Conservation (phyloP, 2,113 vertebrate genomes). For the Sebastes schlegelii region DNA sequence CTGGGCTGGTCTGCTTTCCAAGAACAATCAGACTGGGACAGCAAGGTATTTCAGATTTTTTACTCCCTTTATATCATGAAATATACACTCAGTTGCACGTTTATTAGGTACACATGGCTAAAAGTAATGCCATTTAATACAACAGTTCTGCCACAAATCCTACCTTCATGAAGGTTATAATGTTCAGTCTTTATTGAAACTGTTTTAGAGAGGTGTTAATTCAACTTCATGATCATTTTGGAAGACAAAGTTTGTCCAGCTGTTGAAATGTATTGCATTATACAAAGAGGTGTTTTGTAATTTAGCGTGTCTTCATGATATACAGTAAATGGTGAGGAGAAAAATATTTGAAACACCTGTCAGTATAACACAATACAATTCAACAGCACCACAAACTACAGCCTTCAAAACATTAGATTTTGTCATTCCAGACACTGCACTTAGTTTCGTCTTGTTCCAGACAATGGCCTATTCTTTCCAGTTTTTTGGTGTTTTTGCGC, state of each 20-base stretch:
- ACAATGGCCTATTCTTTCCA: background rate
- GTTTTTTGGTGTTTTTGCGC: background rate
- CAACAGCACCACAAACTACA: no score
- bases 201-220: background rate
- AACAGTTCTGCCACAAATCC: background rate
- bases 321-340: no score
- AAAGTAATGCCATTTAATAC: background rate
- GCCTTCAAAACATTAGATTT: background rate
- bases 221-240: background rate
- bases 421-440: background rate
- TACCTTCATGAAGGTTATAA: background rate
- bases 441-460: no score
- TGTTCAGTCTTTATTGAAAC: background rate
- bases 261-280: background rate
- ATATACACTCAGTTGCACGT: background rate
- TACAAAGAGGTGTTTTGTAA: no score
- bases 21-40: conserved; percentile 57
- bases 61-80: background rate
- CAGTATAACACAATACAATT: no score
- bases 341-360: no score
- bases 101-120: background rate
- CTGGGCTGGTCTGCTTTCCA: conserved; percentile 62
- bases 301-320: no score
- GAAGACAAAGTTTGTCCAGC: background rate
- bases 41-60: conserved; percentile 59